These are phyloP conservation scores for Phrynocephalus guinanensis DNA, from an alignment of 2,797 vertebrate species.

Conservation along the genomic window DNA sequence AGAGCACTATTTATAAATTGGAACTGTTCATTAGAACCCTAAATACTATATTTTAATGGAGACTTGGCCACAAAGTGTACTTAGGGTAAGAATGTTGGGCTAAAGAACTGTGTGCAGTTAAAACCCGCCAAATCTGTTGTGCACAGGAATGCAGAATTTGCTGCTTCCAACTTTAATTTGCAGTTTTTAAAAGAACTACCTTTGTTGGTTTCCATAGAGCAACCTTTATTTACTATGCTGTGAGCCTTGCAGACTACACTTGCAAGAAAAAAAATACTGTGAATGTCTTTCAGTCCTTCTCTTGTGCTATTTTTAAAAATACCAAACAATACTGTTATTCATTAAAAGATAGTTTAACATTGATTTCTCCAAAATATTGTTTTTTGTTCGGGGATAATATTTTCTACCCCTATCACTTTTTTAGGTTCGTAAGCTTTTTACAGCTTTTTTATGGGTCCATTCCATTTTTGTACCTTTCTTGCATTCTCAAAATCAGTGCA, in stretches of 20 bases:
- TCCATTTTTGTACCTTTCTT: neutral
- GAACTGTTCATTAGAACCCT: neutral
- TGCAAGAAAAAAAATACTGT: neutral
- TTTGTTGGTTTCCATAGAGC: neutral
- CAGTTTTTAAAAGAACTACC: neutral
- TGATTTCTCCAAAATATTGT: neutral
- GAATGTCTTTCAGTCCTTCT: neutral
- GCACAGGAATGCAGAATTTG: neutral
- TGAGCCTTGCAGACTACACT: neutral
- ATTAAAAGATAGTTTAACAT: neutral
- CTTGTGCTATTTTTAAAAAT: neutral
- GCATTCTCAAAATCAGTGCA: constrained; percentile 2
- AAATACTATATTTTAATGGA: neutral
- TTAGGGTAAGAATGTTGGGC: neutral
- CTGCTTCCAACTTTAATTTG: neutral
- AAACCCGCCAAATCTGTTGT: neutral
- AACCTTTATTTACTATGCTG: neutral
- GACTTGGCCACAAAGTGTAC: neutral
- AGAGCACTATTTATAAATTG: constrained; percentile 5
- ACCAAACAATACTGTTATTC: neutral
- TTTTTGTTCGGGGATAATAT: neutral
- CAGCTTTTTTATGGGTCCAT: neutral
- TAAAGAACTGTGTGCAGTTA: neutral
- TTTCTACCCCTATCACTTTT: neutral
- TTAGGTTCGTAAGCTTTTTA: neutral